Base-by-base conservation (phyloP, 2,113 vertebrate species). In the Odontesthes bonariensis region DNA sequence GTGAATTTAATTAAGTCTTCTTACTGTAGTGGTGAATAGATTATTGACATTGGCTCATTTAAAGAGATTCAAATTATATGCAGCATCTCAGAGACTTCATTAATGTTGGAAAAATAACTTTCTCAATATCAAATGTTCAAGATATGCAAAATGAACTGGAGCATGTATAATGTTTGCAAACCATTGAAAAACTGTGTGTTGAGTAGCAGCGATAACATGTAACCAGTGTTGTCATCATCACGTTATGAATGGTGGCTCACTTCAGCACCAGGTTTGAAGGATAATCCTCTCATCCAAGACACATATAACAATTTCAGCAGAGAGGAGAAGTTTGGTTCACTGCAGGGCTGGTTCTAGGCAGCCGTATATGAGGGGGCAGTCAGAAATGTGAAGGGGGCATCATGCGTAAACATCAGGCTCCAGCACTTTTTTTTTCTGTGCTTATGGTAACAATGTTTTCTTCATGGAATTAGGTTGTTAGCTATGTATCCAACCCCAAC, bases 1-100 rank as follows among this genome's bases (percentile, higher is more conserved):
- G 68, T 65, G 56, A 60, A 87, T 68, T 69, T 73, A 27, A 80
- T 79, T 19, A 72, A 69, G 70, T 73, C 49, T 32, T 58, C 22
- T 55, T 57, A 57, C 38, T 62, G 40, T 32, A 65, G 81, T 22
- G 1, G 68, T 70, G 46, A 85, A 53, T 47, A 49, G 75, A 6
- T 78, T 69, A 71, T 86, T 83, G 72, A 69, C 69, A 73, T 56
- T 73, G 73, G 63, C 31, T 90, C 73, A 77, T 88, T 88, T 88
- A 77, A 40, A 70, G 81, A 82, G 74, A 56, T 61, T 83, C 53
- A 76, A 53, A 23, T 53, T 56, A 40, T 63, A 44, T 51, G 20
- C 38, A 67, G 44, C 5, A 68, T 54, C 61, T 77, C 51, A 70
- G 16, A 59, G 32, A 66, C 78, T 49, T 79, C 74, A 84, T 86